phyloP scores from a whole-genome alignment of 2,113 vertebrate species.

The Podiceps cristatus region DNA sequence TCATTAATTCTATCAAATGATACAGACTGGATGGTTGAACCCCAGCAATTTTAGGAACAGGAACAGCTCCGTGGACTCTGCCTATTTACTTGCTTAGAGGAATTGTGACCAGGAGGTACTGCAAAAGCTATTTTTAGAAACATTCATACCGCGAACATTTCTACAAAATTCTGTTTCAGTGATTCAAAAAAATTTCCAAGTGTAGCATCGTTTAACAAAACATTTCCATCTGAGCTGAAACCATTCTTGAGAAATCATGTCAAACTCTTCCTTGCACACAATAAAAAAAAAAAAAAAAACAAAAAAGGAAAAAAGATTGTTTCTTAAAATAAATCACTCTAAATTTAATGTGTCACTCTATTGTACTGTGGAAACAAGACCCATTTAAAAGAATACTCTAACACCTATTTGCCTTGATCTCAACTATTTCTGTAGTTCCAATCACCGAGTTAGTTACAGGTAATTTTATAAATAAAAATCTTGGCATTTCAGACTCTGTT shows the following conservation, averaged over 20 bases:
- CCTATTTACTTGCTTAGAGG: background rate
- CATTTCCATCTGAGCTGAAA: background rate
- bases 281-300: background rate
- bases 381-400: background rate
- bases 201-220: background rate
- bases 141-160: background rate
- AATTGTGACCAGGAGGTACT: background rate
- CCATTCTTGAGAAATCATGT: background rate
- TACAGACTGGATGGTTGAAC: background rate
- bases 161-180: background rate
- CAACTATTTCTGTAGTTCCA: background rate
- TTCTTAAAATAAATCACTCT: background rate
- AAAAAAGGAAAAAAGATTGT: background rate
- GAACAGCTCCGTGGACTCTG: background rate
- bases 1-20: background rate
- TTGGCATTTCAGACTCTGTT: background rate
- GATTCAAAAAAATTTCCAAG: background rate
- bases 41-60: background rate
- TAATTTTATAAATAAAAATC: background rate
- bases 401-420: background rate
- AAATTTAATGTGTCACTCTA: background rate
- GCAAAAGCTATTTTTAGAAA: background rate
- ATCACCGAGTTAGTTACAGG: background rate
- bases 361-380: background rate
- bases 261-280: background rate